Percentiles rank a stretch among this genome's conserved stretches.
phyloP scores from a whole-genome alignment of 2,113 vertebrate genomes.

The Chunga burmeisteri region DNA sequence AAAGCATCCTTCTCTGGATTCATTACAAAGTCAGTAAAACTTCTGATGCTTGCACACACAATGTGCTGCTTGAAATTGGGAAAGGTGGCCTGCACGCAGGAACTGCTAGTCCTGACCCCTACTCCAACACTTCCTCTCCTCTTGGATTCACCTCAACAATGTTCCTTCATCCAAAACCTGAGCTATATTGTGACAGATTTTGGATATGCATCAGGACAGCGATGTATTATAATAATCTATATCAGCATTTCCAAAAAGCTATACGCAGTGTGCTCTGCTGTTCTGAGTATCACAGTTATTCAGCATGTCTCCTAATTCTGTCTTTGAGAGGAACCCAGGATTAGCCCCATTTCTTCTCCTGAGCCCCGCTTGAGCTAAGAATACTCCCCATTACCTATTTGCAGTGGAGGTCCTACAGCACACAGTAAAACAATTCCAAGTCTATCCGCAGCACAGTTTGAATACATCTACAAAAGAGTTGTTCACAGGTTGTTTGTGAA shows the following conservation, averaged over 20 bases:
- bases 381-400: not conserved
- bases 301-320: not conserved
- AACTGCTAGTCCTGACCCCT: not conserved
- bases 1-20: not conserved
- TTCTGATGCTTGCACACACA: not conserved
- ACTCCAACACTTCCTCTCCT: not conserved
- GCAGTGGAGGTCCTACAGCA: not conserved
- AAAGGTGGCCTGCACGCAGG: not conserved
- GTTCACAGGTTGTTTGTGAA: not conserved
- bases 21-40: slow-evolving; percentile 7
- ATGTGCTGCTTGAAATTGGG: not conserved
- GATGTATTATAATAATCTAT: not conserved
- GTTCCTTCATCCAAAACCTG: not conserved
- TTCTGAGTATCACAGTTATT: not conserved
- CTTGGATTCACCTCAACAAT: not conserved
- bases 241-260: not conserved
- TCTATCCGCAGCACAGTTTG: not conserved
- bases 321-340: not conserved
- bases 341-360: not conserved
- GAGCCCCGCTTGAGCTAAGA: not conserved
- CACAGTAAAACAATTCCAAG: not conserved
- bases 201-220: not conserved
- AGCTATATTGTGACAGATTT: not conserved
- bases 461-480: not conserved
- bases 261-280: accelerated